phyloP scores from a whole-genome alignment of 64 coral and sea anemone genomes.

The Acropora tenuis region DNA sequence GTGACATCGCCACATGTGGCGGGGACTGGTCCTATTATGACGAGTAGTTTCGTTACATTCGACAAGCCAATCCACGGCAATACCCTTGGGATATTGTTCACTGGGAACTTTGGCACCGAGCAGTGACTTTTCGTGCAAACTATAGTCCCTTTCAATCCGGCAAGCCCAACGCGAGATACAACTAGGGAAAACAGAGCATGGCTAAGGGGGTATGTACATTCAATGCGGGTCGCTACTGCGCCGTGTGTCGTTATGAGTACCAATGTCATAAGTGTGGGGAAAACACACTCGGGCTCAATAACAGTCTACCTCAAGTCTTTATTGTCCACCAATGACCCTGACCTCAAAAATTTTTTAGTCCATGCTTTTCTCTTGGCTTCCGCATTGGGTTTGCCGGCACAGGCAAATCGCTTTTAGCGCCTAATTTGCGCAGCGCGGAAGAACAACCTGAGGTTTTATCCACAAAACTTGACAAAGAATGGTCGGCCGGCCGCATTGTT shows the following conservation, averaged over 20 bases:
- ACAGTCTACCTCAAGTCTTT: too few species aligned
- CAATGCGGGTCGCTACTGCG: constrained; percentile 22
- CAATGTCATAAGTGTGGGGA: too few species aligned
- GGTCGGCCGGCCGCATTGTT: neutral
- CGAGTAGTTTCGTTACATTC: too few species aligned
- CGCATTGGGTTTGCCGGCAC: neutral
- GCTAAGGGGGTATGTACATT: neutral
- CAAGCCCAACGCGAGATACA: neutral
- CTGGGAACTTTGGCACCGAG: constrained; percentile 24
- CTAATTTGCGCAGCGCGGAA: too few species aligned
- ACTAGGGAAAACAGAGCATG: neutral
- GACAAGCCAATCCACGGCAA: too few species aligned
- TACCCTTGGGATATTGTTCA: neutral
- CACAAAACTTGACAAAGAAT: neutral
- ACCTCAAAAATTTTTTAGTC: neutral
- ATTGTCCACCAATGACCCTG: neutral
- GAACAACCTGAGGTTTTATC: neutral
- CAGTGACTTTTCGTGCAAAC: neutral
- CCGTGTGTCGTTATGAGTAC: neutral
- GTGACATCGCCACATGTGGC: too few species aligned
- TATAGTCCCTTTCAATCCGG: neutral
- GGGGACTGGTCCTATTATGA: too few species aligned
- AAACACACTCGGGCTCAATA: too few species aligned
- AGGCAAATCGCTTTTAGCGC: neutral
- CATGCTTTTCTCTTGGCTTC: neutral